Evolutionary conservation across 2,797 vertebrate species (phyloP).

Genomic region (Lophotriccus pileatus): DNA sequence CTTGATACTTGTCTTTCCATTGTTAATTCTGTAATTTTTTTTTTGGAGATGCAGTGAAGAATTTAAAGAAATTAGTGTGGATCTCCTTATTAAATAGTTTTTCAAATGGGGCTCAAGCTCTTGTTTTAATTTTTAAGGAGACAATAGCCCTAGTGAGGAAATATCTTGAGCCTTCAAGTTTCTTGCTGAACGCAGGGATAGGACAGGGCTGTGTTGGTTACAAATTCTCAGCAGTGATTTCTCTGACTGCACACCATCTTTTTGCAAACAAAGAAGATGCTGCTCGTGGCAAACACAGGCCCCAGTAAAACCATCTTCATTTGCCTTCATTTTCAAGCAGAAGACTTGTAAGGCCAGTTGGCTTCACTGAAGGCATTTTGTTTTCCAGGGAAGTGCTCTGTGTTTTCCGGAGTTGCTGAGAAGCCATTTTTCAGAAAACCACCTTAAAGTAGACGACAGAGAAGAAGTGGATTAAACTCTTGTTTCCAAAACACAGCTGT

Average conservation of each 20-base stretch:
- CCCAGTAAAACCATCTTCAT: neutral
- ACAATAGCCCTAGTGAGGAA: neutral
- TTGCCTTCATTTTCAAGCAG: neutral
- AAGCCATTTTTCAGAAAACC: neutral
- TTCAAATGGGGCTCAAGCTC: neutral
- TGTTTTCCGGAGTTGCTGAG: neutral
- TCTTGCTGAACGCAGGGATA: neutral
- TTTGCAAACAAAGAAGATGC: neutral
- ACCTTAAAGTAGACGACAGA: neutral
- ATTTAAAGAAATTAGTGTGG: neutral
- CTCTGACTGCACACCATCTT: neutral
- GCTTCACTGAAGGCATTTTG: neutral
- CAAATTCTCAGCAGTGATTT: neutral
- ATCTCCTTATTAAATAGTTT: neutral
- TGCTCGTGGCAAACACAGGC: neutral
- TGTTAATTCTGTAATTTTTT: neutral
- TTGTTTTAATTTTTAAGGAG: neutral
- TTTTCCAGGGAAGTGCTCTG: neutral
- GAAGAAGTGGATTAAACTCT: neutral
- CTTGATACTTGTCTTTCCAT: neutral
- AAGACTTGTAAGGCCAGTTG: neutral
- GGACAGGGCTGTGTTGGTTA: neutral
- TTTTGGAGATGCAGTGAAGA: neutral
- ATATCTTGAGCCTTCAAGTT: neutral
- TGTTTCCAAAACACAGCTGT: neutral